These are phyloP conservation scores for Idaea dimidiata DNA, from an alignment of 2,888 invertebrate species.

Conservation along the genomic window DNA sequence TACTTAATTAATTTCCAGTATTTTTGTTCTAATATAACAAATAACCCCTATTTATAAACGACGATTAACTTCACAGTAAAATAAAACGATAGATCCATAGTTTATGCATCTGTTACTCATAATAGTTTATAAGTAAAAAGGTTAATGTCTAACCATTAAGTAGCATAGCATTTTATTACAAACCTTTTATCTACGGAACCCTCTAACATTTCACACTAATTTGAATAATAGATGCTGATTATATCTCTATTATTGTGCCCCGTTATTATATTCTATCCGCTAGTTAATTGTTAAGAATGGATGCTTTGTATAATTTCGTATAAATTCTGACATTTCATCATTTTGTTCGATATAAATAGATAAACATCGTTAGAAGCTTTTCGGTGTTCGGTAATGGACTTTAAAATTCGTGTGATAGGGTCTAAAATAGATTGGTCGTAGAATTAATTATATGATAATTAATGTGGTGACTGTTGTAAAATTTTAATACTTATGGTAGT, in stretches of 20 bases:
- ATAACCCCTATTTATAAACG: too few relatives aligned
- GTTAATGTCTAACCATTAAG: too few relatives aligned
- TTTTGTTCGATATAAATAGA: conserved; percentile 14
- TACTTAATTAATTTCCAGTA: too few relatives aligned
- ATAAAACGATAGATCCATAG: too few relatives aligned
- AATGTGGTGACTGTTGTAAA: neutral
- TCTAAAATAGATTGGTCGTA: neutral
- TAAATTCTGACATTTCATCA: conserved; percentile 23
- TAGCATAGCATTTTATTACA: too few relatives aligned
- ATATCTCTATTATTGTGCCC: conserved; percentile 19
- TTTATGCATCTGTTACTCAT: too few relatives aligned
- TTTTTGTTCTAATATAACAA: too few relatives aligned
- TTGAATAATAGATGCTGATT: conserved; percentile 9
- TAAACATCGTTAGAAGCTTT: neutral
- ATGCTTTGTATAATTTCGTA: conserved; percentile 18
- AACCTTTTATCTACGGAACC: conserved; percentile 10
- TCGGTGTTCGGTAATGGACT: neutral
- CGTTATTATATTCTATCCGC: conserved; percentile 20
- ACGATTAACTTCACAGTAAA: too few relatives aligned
- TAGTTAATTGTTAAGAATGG: conserved; percentile 24
- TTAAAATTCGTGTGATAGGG: neutral
- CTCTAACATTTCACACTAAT: neutral
- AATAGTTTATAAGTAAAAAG: too few relatives aligned
- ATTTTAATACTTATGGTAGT: neutral
- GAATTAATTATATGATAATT: neutral